Conservation (phyloP, 2,888 invertebrate species). For the Euproctis similis region DNA sequence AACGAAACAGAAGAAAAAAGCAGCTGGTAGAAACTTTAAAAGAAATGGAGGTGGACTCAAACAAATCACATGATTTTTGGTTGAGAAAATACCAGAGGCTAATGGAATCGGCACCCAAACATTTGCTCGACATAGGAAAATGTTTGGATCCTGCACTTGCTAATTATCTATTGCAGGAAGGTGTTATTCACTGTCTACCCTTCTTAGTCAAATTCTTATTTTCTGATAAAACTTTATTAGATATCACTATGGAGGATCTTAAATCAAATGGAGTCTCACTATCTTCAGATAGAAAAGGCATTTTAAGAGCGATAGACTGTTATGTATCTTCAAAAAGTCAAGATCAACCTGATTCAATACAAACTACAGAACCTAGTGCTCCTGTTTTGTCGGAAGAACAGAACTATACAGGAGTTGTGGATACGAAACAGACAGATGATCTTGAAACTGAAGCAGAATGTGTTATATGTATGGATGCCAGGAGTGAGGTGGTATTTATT, state of each 20-base stretch:
- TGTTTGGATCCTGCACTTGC: constrained; percentile 80
- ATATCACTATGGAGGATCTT: constrained; percentile 74
- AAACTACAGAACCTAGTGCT: constrained; percentile 34
- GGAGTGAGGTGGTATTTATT: constrained; percentile 84
- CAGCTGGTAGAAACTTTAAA: constrained; percentile 81
- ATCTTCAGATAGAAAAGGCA: constrained; percentile 74
- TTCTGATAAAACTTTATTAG: constrained; percentile 64
- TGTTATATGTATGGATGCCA: constrained; percentile 87
- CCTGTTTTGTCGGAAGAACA: constrained; percentile 32
- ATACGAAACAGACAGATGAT: constrained; percentile 36
- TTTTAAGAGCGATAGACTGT: constrained; percentile 78
- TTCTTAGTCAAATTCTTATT: constrained; percentile 79
- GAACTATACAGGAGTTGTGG: constrained; percentile 47
- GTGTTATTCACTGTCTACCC: constrained; percentile 85
- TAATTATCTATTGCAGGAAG: constrained; percentile 81
- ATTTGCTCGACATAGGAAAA: constrained; percentile 76
- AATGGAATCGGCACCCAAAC: constrained; percentile 83
- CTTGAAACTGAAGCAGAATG: constrained; percentile 79
- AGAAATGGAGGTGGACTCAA: constrained; percentile 80
- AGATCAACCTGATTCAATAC: constrained; percentile 29
- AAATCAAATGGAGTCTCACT: constrained; percentile 74
- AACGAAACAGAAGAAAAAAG: constrained; percentile 79
- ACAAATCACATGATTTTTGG: constrained; percentile 79
- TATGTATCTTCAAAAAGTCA: constrained; percentile 67
- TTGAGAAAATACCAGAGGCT: constrained; percentile 88